Evolutionary conservation across 2,888 invertebrate species (phyloP), one percentile per base, ranked within the genome.

Genomic region (Rotaria macrura): DNA sequence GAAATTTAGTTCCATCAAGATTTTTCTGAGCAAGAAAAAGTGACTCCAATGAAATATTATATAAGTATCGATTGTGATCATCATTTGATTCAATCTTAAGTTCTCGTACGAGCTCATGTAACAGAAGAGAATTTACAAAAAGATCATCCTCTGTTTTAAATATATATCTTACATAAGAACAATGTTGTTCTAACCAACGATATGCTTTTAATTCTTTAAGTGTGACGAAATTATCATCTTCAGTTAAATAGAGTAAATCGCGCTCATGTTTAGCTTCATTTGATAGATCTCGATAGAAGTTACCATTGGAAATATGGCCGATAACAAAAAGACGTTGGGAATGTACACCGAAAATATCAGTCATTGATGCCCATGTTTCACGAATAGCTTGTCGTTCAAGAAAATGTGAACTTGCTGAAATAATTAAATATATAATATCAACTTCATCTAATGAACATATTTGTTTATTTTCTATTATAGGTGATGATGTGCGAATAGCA

Each of bases 101-200:
- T 74, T 74, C 74, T 23, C 74, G 74, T 12, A 74, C 29, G 25
- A 74, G 9, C 43, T 74, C 74, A 25, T 74, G 74, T 74, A 74
- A 25, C 23, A 74, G 74, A 25, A 74, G 23, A 10, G 40, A 23
- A 74, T 74, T 74, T 40, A 74, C 25, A 12, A 74, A 74, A 20
- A 74, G 74, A 74, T 74, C 74, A 74, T 74, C 74, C 43, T 74
- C 74, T 10, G 74, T 43, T 74, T 74, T 74, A 23, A 74, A 74
- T 74, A 43, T 74, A 40, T 38, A 74, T 23, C 2, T 43, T 38
- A 43, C 74, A 74, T 23, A 40, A 10, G 74, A n/a, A 74, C 74
- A 74, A 43, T 74, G 5, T 40, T 74, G 38, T n/a, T 14, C 12
- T 74, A 74, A 43, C 74, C 74, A 74, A n/a, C n/a, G 38, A 74